phyloP scores from a whole-genome alignment of 2,113 vertebrate species.

The Nasalis larvatus region DNA sequence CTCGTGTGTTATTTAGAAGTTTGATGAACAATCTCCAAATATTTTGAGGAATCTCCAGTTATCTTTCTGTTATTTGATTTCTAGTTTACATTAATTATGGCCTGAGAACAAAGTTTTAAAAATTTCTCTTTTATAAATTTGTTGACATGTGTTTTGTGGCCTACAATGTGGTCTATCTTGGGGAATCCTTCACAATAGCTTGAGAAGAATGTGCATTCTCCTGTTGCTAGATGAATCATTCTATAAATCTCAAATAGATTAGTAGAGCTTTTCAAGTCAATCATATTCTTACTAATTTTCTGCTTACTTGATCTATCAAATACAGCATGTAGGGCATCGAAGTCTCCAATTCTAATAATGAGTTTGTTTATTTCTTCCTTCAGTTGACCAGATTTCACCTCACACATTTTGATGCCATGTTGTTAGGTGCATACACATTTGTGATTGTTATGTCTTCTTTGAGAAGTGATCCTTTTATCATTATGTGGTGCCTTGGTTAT shows the following conservation, averaged over 20 bases:
- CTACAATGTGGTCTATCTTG: background rate
- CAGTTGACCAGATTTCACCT: background rate
- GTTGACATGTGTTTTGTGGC: background rate
- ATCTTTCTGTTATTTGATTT: background rate
- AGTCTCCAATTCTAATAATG: background rate
- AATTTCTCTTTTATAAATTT: background rate
- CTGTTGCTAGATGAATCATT: too few relatives aligned
- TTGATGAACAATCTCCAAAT: background rate
- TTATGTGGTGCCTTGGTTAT: background rate
- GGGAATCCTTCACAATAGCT: background rate
- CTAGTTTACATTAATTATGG: background rate
- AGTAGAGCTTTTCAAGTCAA: background rate
- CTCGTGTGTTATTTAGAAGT: too few relatives aligned
- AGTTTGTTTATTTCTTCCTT: background rate
- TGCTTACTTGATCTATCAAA: background rate
- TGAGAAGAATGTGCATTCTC: too few relatives aligned
- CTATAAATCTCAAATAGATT: background rate
- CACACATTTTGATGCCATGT: background rate
- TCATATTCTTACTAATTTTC: background rate
- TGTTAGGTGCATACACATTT: background rate
- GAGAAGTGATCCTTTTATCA: background rate
- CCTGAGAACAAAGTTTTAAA: background rate
- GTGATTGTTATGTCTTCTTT: background rate
- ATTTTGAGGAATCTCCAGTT: background rate
- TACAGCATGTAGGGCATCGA: too few relatives aligned